A percentile compares a stretch with the other conserved stretches of the same genome.
phyloP scores from a whole-genome alignment of 2,888 invertebrate genomes.

The Allophyes oxyacanthae region DNA sequence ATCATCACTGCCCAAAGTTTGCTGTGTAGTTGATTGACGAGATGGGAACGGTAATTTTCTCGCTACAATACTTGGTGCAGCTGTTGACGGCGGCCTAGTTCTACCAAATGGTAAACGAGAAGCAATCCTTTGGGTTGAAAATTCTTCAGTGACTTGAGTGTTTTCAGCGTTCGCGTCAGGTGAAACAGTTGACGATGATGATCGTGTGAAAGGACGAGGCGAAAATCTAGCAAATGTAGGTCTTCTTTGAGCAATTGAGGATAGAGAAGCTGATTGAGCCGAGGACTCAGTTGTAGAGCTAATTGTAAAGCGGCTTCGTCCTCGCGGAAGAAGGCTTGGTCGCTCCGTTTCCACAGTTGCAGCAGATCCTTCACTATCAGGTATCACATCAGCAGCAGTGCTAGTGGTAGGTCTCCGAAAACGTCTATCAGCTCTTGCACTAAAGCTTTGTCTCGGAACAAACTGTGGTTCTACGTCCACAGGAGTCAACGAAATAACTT shows the following conservation, averaged over 20 bases:
- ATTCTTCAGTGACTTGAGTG: conserved; percentile 49
- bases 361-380: conserved; percentile 81
- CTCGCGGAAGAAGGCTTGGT: conserved; percentile 74
- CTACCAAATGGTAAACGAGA: conserved; percentile 74
- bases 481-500: conserved; percentile 87
- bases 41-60: conserved; percentile 75
- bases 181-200: conserved; percentile 51
- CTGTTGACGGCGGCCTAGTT: conserved; percentile 62
- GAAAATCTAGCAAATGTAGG: conserved; percentile 81
- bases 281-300: conserved; percentile 70
- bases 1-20: conserved; percentile 62
- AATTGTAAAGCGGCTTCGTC: conserved; percentile 74
- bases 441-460: conserved; percentile 66
- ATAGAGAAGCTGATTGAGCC: conserved; percentile 58
- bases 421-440: conserved; percentile 60
- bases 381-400: conserved; percentile 66
- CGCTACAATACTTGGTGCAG: conserved; percentile 63
- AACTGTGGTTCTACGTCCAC: conserved; percentile 79
- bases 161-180: conserved; percentile 46
- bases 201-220: conserved; percentile 80
- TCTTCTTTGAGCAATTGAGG: conserved; percentile 64
- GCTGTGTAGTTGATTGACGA: conserved; percentile 70
- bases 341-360: conserved; percentile 79
- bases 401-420: conserved; percentile 65
- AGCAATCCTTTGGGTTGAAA: conserved; percentile 66